Evolutionary conservation across 2,888 invertebrate genomes (phyloP).

Genomic region (Slavum lentiscoides): DNA sequence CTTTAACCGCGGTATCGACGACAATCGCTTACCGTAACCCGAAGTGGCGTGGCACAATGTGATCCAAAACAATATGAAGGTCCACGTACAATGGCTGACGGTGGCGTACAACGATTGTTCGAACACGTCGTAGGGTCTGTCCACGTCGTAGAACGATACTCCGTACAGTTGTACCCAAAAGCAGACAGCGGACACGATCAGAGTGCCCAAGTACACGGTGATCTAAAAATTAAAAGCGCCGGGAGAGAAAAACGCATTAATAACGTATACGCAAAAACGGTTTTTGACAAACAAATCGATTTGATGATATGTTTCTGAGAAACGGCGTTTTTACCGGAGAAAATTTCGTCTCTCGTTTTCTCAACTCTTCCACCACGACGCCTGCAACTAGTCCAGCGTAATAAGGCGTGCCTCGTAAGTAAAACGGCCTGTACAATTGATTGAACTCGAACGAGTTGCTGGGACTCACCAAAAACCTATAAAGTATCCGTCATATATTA

Average conservation of each 20-base stretch:
- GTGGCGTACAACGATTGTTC: slow-evolving; percentile 22
- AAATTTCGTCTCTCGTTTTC: slow-evolving; percentile 12
- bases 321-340: slow-evolving; percentile 2
- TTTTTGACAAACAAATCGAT: too few species aligned
- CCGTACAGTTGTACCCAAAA: slow-evolving; percentile 21
- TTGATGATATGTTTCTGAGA: too few species aligned
- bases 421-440: slow-evolving; percentile 8
- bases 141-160: neutral
- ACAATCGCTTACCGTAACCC: slow-evolving; percentile 15
- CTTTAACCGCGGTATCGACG: too few species aligned
- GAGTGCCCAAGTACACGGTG: neutral
- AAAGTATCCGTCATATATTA: too few species aligned
- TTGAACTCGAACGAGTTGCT: slow-evolving; percentile 6
- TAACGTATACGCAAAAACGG: too few species aligned
- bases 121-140: slow-evolving; percentile 15
- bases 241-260: too few species aligned
- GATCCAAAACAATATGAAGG: slow-evolving; percentile 16
- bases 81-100: slow-evolving; percentile 40
- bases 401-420: slow-evolving; percentile 22
- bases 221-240: neutral
- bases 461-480: neutral
- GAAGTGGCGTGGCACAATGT: slow-evolving; percentile 15
- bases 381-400: slow-evolving; percentile 14
- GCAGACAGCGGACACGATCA: neutral
- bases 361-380: neutral